Percentiles rank a stretch among this genome's conserved stretches.
Conservation (phyloP, 1,140 invertebrate species). For the Listronotus oregonensis region DNA sequence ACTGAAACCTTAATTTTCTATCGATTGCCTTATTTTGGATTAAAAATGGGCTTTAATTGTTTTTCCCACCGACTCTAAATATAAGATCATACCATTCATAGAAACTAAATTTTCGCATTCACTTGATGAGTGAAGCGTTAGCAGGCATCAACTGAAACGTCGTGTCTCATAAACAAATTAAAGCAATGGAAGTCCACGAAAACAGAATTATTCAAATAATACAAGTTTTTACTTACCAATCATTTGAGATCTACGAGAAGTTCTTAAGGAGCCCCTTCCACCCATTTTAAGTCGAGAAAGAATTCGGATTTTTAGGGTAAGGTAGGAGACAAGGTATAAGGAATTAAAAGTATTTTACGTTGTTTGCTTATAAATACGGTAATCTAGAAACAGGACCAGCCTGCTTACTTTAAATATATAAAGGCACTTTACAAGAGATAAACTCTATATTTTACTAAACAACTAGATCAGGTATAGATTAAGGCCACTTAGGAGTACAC, state of each 20-base stretch:
- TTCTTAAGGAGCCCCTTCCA: slow-evolving; percentile 22
- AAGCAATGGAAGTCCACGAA: too few species aligned
- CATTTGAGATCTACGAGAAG: slow-evolving; percentile 30
- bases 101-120: too few species aligned
- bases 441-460: slow-evolving; percentile 17
- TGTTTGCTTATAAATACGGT: slow-evolving; percentile 2
- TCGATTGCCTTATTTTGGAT: too few species aligned
- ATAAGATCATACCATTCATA: too few species aligned
- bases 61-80: too few species aligned
- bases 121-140: too few species aligned
- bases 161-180: too few species aligned
- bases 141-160: too few species aligned
- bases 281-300: slow-evolving; percentile 17
- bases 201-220: too few species aligned
- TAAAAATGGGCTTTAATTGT: too few species aligned
- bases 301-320: background rate
- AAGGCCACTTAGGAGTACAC: slow-evolving; percentile 44
- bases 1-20: too few species aligned
- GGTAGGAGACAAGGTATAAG: slow-evolving; percentile 3
- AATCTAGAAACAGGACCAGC: slow-evolving; percentile 6
- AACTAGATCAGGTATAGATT: slow-evolving; percentile 41
- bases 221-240: slow-evolving; percentile 31
- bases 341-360: slow-evolving; percentile 14
- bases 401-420: slow-evolving; percentile 21
- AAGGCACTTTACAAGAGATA: slow-evolving; percentile 30